Conservation (phyloP, 2,113 vertebrate species). For the Eleginops maclovinus region DNA sequence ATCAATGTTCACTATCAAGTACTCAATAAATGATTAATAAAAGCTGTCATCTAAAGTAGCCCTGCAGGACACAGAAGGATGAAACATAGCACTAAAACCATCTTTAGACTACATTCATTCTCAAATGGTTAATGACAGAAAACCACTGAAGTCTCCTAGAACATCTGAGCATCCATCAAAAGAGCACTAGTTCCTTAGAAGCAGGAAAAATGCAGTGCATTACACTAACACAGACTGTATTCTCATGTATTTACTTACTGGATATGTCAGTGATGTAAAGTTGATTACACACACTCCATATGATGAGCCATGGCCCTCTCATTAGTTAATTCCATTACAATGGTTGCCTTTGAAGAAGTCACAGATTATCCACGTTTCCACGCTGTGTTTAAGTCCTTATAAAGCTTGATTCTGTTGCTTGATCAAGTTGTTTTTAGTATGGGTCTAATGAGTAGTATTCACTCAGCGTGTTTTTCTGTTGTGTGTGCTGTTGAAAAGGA, state of each 20-base stretch:
- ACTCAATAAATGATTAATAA: not conserved
- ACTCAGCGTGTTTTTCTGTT: too few species aligned
- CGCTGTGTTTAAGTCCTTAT: slow-evolving; percentile 15
- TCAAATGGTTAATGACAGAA: not conserved
- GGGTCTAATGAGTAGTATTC: slow-evolving; percentile 21
- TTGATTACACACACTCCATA: slow-evolving; percentile 10
- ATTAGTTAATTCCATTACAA: slow-evolving; percentile 28
- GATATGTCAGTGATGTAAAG: not conserved
- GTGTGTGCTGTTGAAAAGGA: slow-evolving; percentile 5
- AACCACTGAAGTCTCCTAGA: not conserved
- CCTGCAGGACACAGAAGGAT: not conserved
- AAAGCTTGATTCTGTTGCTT: slow-evolving; percentile 10
- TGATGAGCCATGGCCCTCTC: not conserved
- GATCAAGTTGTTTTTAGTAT: not conserved
- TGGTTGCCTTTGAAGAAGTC: slow-evolving; percentile 11
- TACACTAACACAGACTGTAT: not conserved
- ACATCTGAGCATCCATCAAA: not conserved
- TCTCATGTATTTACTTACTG: not conserved
- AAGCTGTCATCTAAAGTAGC: too few species aligned
- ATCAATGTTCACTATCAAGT: not conserved
- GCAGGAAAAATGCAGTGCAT: not conserved
- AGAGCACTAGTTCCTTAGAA: not conserved
- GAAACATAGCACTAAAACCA: not conserved
- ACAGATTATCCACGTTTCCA: slow-evolving; percentile 5
- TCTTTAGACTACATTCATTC: not conserved